These are phyloP conservation scores for Globodera rostochiensis DNA, from an alignment of 1,140 invertebrate genomes.

Conservation along the genomic window DNA sequence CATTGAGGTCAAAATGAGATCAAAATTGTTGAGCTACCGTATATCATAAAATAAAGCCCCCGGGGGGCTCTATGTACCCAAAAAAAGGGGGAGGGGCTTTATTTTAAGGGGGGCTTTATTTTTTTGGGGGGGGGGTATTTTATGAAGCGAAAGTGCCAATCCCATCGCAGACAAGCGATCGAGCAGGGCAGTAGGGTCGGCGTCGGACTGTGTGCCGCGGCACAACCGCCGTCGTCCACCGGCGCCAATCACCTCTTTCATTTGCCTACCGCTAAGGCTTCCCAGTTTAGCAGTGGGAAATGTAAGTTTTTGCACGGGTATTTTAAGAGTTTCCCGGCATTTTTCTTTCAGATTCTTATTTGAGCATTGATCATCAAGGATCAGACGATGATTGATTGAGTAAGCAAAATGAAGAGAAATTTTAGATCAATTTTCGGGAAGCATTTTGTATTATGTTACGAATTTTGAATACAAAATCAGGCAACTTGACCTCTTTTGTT, in stretches of 20 bases:
- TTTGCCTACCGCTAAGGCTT: conserved; percentile 1
- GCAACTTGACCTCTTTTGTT: too few relatives aligned
- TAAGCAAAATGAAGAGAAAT: neutral
- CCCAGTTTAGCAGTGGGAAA: conserved; percentile 24
- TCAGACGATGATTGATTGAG: conserved; percentile 21
- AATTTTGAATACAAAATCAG: too few relatives aligned
- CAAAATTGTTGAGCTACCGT: neutral
- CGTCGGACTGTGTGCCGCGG: neutral
- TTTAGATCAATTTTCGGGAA: neutral
- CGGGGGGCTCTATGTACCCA: too few relatives aligned
- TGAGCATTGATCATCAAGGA: conserved; percentile 27
- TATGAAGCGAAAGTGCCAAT: conserved; percentile 10
- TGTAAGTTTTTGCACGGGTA: neutral
- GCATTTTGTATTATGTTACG: too few relatives aligned
- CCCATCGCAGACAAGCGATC: conserved; percentile 46
- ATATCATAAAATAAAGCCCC: too few relatives aligned
- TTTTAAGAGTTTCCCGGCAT: conserved; percentile 1
- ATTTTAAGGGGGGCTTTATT: too few relatives aligned
- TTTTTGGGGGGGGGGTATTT: neutral
- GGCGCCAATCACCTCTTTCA: conserved; percentile 1
- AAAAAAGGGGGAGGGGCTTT: neutral
- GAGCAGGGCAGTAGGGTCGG: conserved; percentile 41
- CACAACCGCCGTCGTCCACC: neutral
- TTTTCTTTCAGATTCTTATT: conserved; percentile 7
- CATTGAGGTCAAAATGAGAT: conserved; percentile 50